Evolutionary conservation across 2,797 vertebrate genomes (phyloP).

Genomic region (Cyprinella venusta): DNA sequence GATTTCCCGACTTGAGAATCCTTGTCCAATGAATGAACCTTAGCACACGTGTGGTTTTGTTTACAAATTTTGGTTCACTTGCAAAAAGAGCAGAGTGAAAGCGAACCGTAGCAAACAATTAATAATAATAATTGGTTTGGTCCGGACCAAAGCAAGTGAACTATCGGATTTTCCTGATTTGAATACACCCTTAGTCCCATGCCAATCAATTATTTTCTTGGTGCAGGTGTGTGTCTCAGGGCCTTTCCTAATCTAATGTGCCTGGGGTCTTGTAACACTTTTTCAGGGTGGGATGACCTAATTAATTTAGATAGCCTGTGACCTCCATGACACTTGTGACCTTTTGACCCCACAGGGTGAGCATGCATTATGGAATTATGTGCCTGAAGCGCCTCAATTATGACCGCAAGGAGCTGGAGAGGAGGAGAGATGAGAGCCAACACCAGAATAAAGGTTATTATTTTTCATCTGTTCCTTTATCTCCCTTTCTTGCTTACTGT

Average conservation of each 20-base stretch:
- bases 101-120: too few species aligned
- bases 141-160: too few species aligned
- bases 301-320: slow-evolving; percentile 51
- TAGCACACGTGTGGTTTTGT: too few species aligned
- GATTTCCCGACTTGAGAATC: too few species aligned
- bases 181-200: not conserved
- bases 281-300: not conserved
- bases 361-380: slow-evolving; percentile 94
- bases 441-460: slow-evolving; percentile 86
- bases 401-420: slow-evolving; percentile 91
- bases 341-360: slow-evolving; percentile 79
- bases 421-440: slow-evolving; percentile 87
- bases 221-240: slow-evolving; percentile 62
- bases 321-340: slow-evolving; percentile 49
- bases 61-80: too few species aligned
- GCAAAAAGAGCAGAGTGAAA: too few species aligned
- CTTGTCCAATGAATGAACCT: too few species aligned
- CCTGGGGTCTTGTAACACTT: slow-evolving; percentile 41
- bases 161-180: too few species aligned
- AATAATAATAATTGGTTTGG: too few species aligned
- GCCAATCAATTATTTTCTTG: not conserved
- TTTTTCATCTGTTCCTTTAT: not conserved
- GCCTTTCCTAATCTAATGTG: slow-evolving; percentile 40
- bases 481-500: not conserved
- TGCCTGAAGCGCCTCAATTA: slow-evolving; percentile 94